These are phyloP conservation scores for Cylindroiulus punctatus DNA, from an alignment of 2,888 invertebrate genomes.

Conservation along the genomic window DNA sequence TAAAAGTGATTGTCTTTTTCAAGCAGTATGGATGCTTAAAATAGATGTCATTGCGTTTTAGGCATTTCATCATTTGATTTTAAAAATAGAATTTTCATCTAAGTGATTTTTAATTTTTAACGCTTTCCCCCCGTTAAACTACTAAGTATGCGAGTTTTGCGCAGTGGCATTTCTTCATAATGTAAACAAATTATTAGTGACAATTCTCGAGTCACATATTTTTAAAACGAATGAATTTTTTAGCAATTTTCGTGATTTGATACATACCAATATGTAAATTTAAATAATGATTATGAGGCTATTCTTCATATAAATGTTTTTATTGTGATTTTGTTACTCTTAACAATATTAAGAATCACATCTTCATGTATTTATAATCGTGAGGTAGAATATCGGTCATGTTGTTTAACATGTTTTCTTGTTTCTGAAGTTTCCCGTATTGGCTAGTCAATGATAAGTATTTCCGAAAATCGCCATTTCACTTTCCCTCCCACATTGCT, in stretches of 20 bases:
- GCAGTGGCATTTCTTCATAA: background rate
- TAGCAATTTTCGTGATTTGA: constrained; percentile 24
- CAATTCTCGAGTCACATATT: background rate
- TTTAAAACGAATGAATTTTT: constrained; percentile 36
- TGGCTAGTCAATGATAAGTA: background rate
- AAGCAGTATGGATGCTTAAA: background rate
- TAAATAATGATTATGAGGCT: constrained; percentile 28
- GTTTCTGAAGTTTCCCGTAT: background rate
- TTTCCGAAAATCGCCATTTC: background rate
- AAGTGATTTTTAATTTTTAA: background rate
- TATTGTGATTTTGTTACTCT: background rate
- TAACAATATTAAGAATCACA: background rate
- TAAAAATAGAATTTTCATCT: background rate
- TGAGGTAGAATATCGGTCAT: background rate
- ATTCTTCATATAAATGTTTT: constrained; percentile 8
- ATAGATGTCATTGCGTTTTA: background rate
- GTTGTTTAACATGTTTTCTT: background rate
- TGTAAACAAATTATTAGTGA: background rate
- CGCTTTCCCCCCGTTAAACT: background rate
- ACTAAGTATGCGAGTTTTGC: background rate
- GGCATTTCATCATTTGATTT: background rate
- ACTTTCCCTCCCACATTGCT: background rate
- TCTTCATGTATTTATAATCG: background rate
- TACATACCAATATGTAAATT: constrained; percentile 15
- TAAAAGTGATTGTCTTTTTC: background rate